phyloP scores from a whole-genome alignment of 2,888 invertebrate species.

The Chorisops tibialis region DNA sequence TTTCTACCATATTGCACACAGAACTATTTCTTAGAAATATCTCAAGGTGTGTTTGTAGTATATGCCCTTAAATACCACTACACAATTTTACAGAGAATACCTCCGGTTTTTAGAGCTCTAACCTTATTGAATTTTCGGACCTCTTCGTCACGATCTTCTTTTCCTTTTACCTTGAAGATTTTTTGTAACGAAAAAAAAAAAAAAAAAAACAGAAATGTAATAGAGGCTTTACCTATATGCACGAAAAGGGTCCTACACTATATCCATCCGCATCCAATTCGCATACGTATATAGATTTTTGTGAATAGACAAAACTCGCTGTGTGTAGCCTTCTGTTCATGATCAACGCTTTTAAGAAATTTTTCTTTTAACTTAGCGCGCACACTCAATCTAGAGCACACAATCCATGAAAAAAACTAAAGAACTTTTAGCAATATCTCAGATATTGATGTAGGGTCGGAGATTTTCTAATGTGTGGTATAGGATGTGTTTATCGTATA shows the following conservation, averaged over 20 bases:
- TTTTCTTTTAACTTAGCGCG: constrained; percentile 12
- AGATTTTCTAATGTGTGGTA: too few species aligned
- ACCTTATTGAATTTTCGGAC: too few species aligned
- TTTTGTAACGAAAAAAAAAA: neutral
- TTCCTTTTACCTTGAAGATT: neutral
- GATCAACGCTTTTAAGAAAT: constrained; percentile 6
- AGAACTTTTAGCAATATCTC: too few species aligned
- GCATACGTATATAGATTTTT: neutral
- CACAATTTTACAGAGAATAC: neutral
- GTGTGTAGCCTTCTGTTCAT: constrained; percentile 4
- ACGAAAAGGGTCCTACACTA: neutral
- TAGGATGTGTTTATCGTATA: too few species aligned
- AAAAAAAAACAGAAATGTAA: neutral
- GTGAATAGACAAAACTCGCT: constrained; percentile 1
- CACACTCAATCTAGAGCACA: neutral
- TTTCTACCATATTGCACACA: neutral
- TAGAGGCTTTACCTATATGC: neutral
- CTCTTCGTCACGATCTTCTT: neutral
- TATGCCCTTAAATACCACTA: neutral
- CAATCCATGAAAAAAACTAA: too few species aligned
- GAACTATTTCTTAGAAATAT: constrained; percentile 7
- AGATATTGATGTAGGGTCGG: too few species aligned
- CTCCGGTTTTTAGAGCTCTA: too few species aligned
- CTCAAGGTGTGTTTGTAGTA: neutral
- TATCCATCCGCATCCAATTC: neutral